Base-by-base conservation (phyloP, 1,140 invertebrate genomes). In the Laodelphax striatellus region DNA sequence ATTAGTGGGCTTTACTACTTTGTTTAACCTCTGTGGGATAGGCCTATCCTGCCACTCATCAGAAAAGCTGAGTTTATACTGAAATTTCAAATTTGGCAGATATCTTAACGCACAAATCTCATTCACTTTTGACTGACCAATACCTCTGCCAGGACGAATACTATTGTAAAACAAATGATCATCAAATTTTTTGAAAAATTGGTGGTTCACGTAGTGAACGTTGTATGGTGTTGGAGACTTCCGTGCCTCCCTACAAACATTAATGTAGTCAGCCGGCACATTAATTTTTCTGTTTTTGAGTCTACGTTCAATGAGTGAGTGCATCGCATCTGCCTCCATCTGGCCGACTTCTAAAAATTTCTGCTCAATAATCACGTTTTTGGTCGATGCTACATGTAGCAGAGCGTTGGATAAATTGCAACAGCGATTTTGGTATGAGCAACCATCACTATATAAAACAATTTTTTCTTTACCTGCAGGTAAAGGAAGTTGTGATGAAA, bases 281-380 rank as follows among this genome's bases (percentile, higher is more conserved):
- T 65, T 46, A 10, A 67, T 64, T 16, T 62, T 59, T 13, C 14
- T 44, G n/a, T 34, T 52, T 52, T 34, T 31, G 1, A 52, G 21
- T 24, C 61, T 55, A 34, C 21, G 28, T 28, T 64, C 64, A 31
- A 70, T 69, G 6, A 55, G 38, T 42, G 54, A 64, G 58, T 75
- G 72, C 5, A 73, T 67, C 5, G 65, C 66, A 58, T 76, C 73
- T 56, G 65, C 66, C 56, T 75, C 72, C 70, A 74, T 76, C 56
- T 73, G 73, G 11, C 73, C 72, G 17, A 64, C 66, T 63, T 71
- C 70, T 5, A 75, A 58, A 64, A 64, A 75, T 62, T 74, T 76
- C 63, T 75, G 74, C 21, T 55, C 62, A 55, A 75, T 70, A 1
- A 50, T 63, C 10, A 70, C 63, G 9, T 68, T 62, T 34, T 58